phyloP scores from a whole-genome alignment of 2,113 vertebrate genomes.

The Sminthopsis crassicaudata region DNA sequence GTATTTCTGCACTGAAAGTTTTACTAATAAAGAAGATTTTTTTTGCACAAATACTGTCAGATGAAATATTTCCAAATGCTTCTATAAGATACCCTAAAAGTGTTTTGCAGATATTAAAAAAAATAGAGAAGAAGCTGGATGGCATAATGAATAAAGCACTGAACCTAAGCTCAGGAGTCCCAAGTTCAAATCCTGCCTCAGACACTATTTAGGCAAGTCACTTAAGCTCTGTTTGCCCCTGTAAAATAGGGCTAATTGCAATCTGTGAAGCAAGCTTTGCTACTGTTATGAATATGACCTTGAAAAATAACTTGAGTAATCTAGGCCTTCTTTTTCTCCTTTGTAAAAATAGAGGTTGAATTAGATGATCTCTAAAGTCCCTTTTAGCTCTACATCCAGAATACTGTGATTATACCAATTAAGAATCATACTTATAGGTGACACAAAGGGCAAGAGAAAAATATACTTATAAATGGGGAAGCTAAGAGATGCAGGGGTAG shows the following conservation, averaged over 20 bases:
- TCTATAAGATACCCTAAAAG: background rate
- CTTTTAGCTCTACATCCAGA: background rate
- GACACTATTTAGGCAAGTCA: background rate
- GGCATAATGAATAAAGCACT: background rate
- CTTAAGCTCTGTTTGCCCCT: background rate
- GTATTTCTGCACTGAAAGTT: constrained; percentile 21
- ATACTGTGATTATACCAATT: background rate
- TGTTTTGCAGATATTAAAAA: constrained; percentile 1
- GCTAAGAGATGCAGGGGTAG: too few relatives aligned
- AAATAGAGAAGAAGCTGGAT: background rate
- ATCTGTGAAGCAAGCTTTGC: background rate
- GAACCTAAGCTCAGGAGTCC: background rate
- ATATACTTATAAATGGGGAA: background rate
- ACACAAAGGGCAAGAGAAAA: background rate
- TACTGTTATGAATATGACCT: background rate
- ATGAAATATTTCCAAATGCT: constrained; percentile 5
- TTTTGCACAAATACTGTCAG: background rate
- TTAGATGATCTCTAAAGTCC: background rate
- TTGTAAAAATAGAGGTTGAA: background rate
- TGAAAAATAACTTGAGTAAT: background rate
- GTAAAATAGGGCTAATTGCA: background rate
- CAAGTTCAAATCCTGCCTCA: background rate
- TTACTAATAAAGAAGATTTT: constrained; percentile 14
- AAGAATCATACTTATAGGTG: background rate
- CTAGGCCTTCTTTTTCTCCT: background rate